A percentile compares a stretch with the other conserved stretches of the same genome.
phyloP scores from a whole-genome alignment of 1,140 invertebrate species.

The Aphelinus atriplicis region DNA sequence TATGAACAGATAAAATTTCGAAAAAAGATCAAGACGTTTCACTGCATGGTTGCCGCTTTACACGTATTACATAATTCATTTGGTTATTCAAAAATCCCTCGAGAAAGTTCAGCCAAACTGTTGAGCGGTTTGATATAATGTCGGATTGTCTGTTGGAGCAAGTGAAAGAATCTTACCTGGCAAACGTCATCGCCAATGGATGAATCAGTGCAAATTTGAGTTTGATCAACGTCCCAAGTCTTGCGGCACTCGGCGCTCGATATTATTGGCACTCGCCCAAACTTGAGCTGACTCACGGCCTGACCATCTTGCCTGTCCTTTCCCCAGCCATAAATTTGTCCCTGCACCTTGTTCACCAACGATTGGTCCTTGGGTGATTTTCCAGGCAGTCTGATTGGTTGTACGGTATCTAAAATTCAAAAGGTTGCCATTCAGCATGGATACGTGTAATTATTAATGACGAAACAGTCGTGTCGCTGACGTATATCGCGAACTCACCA shows the following conservation, averaged over 20 bases:
- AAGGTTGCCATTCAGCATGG: not conserved
- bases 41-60: too few species aligned
- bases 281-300: slow-evolving; percentile 41
- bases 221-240: slow-evolving; percentile 37
- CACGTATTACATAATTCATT: too few species aligned
- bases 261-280: slow-evolving; percentile 40
- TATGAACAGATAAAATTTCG: too few species aligned
- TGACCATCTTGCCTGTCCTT: slow-evolving; percentile 1
- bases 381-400: slow-evolving; percentile 38
- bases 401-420: slow-evolving; percentile 40
- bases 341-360: slow-evolving; percentile 17
- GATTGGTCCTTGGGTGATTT: not conserved
- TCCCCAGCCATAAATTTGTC: slow-evolving; percentile 41
- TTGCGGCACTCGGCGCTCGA: slow-evolving; percentile 37
- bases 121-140: too few species aligned
- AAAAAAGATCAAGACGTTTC: too few species aligned
- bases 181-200: slow-evolving; percentile 40
- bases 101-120: too few species aligned
- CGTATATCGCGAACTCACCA: slow-evolving; percentile 22
- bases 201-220: slow-evolving; percentile 42
- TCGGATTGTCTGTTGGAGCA: not conserved
- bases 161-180: slow-evolving; percentile 30
- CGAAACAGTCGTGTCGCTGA: too few species aligned
- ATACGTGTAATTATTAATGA: not conserved
- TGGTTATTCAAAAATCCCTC: too few species aligned